These are phyloP conservation scores for Marmota monax DNA, from an alignment of 2,113 vertebrate genomes.

Conservation along the genomic window DNA sequence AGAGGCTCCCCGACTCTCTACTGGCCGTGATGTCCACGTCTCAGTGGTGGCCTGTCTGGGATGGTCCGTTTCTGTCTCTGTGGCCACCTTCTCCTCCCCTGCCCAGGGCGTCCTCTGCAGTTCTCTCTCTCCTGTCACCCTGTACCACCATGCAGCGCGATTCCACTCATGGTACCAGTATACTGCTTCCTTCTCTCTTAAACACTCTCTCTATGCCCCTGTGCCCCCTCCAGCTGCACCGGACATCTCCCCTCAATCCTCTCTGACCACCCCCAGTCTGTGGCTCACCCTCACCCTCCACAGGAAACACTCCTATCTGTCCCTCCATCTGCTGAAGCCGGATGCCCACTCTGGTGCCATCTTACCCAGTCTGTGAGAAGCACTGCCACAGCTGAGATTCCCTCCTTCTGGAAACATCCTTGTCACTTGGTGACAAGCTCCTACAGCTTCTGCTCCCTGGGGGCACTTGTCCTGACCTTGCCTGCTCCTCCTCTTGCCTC, in stretches of 20 bases:
- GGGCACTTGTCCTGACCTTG: background rate
- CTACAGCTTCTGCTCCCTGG: background rate
- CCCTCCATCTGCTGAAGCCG: background rate
- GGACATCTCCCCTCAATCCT: fast-evolving
- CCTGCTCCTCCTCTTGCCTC: background rate
- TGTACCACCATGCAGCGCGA: fast-evolving
- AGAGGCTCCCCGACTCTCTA: background rate
- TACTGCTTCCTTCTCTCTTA: background rate
- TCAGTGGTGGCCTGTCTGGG: fast-evolving
- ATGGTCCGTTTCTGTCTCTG: background rate
- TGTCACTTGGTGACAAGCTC: fast-evolving
- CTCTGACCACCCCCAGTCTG: background rate
- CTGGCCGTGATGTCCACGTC: fast-evolving
- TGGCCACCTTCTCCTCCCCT: no score
- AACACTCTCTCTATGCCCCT: fast-evolving
- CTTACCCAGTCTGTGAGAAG: background rate
- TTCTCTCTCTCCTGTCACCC: fast-evolving
- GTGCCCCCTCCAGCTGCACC: background rate
- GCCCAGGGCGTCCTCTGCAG: fast-evolving
- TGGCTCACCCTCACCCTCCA: fast-evolving
- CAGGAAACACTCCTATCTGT: background rate
- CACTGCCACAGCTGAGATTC: fast-evolving
- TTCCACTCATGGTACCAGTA: fast-evolving
- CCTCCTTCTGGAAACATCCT: background rate
- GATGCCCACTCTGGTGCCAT: fast-evolving